Base-by-base conservation (phyloP, 23 tunicate species). In the Aplidium turbinatum region DNA sequence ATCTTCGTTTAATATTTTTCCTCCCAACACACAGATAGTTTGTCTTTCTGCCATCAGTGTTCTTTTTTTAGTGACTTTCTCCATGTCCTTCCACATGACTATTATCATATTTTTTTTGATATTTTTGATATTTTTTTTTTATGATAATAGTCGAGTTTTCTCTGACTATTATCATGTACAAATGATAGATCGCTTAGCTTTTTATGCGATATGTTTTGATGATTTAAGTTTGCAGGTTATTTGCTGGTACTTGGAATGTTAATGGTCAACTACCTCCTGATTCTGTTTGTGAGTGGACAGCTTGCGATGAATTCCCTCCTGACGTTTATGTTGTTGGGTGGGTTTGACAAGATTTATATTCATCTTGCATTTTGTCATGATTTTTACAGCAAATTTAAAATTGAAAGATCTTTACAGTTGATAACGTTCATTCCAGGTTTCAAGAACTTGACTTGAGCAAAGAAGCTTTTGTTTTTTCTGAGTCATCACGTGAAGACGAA, bases 161-260 rank as follows among this genome's bases (percentile, higher is more conserved):
- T n/a, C n/a, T n/a, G n/a, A n/a, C n/a, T n/a, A n/a, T n/a, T n/a
- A n/a, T n/a, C n/a, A n/a, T n/a, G n/a, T n/a, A n/a, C n/a, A n/a
- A n/a, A n/a, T n/a, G n/a, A n/a, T n/a, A n/a, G n/a, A n/a, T n/a
- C n/a, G n/a, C n/a, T n/a, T n/a, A n/a, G n/a, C n/a, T n/a, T n/a
- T n/a, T n/a, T n/a, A n/a, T n/a, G n/a, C n/a, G n/a, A n/a, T n/a
- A n/a, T n/a, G n/a, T n/a, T n/a, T n/a, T n/a, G n/a, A n/a, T n/a
- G n/a, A n/a, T n/a, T n/a, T n/a, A 42, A 42, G 19, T 5, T 54
- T 54, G 22, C 68, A 90, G 97, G 42, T 30, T 90, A 32, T 90
- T 90, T 72, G 90, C 52, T 53, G 97, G 97, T 2, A 79, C 97
- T 23, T 90, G 97, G 97, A 90, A 90, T 56, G 97, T 90, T 32